Conservation (phyloP, 1,140 invertebrate species). For the Zaprionus africanus region DNA sequence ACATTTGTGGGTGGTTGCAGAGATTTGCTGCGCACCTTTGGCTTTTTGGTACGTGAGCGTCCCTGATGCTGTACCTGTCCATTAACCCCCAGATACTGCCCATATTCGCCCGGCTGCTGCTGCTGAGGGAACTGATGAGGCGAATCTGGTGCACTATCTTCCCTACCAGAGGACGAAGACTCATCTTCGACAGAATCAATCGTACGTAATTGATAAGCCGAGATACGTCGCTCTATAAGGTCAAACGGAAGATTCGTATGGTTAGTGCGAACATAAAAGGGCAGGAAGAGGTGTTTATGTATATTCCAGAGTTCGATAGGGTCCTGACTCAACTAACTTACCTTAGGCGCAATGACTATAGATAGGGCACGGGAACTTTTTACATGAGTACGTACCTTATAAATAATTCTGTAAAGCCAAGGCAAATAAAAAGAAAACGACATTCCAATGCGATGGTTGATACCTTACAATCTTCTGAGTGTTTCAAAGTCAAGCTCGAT, state of each 20-base stretch:
- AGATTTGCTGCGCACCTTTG: slow-evolving; percentile 74
- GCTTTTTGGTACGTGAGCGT: slow-evolving; percentile 69
- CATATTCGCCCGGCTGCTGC: slow-evolving; percentile 64
- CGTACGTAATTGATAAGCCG: slow-evolving; percentile 81
- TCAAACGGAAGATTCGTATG: slow-evolving; percentile 25
- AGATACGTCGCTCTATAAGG: slow-evolving; percentile 80
- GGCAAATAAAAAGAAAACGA: no score
- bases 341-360: slow-evolving; percentile 17
- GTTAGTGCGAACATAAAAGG: slow-evolving; percentile 31
- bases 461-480: no score
- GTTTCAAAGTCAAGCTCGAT: no score
- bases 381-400: slow-evolving; percentile 31
- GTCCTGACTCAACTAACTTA: slow-evolving; percentile 23
- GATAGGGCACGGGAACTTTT: slow-evolving; percentile 15
- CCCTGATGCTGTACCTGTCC: slow-evolving; percentile 73
- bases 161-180: slow-evolving; percentile 79
- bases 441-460: no score
- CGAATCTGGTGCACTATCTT: slow-evolving; percentile 79
- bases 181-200: slow-evolving; percentile 84
- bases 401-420: not conserved
- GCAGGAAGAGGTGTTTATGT: not conserved
- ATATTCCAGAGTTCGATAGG: slow-evolving; percentile 32
- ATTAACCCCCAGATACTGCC: slow-evolving; percentile 73
- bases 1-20: slow-evolving; percentile 76
- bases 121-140: slow-evolving; percentile 55